Base-by-base conservation (phyloP, 2,113 vertebrate genomes). In the Chloroceryle aenea region DNA sequence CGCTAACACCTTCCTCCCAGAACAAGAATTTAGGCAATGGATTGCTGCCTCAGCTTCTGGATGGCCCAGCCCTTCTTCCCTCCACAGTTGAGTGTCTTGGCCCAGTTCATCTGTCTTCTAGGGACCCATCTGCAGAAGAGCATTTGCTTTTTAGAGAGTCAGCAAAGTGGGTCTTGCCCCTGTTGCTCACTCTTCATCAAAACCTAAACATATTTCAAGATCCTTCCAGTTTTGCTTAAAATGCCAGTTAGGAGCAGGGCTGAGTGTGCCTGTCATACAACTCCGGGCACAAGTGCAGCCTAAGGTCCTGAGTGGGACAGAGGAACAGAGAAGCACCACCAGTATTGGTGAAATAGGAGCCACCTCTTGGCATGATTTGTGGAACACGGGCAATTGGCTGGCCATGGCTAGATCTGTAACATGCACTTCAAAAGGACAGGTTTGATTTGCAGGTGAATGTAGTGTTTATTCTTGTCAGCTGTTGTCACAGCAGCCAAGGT, bases 1-100 rank as follows among this genome's bases (percentile, higher is more conserved):
- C 30, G 77, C 68, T 87, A 91, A 91, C 96, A 96, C 95, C 94
- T 95, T 95, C 89, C 66, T 96, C 45, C 17, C 48, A 53, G 68
- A 87, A 68, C 7, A 77, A 94, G 80, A n/a, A 61, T n/a, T 85
- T 72, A 66, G 77, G 84, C 52, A 59, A 8, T 53, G 61, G 43
- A 72, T 72, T 94, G 96, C 93, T 96, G 84, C 1, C 6, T 96
- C 94, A 95, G 96, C 93, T 94, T 92, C 84, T 95, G 86, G 80
- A 94, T 85, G 66, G n/a, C 80, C 58, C 12, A 30, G 19, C 20
- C 32, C 48, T 92, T 52, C 64, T 85, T 48, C 34, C n/a, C 66
- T 95, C 91, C 89, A 73, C 53, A 53, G 53, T 9, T 63, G 43
- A 85, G 83, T 67, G 42, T 89, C 80, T 76, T 67, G 69, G 72